Base-by-base conservation (phyloP, 2,797 vertebrate genomes). In the Geotrypetes seraphini region DNA sequence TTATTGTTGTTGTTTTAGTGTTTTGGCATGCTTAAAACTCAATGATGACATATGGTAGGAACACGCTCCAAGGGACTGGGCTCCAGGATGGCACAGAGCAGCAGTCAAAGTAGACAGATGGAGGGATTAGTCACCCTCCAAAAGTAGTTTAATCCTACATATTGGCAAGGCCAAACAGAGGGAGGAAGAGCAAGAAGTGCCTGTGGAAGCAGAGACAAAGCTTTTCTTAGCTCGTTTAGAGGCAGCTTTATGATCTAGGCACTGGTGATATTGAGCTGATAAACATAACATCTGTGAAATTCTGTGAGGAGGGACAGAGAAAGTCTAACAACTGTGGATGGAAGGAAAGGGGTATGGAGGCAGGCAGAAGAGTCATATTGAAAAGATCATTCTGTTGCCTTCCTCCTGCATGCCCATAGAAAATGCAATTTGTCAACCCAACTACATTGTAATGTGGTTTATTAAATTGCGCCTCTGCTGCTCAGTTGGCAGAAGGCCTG, bases 101-200 rank as follows among this genome's bases (percentile, higher is more conserved):
- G 69, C 72, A 69, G 67, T 68, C 71, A 73, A 75, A 69, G 57
- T 70, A 82, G 85, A 87, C 86, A 91, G 90, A 90, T 92, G 87
- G 87, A 63, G 53, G 76, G 78, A 86, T n/a, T 83, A 61, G 73
- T 85, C 78, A 75, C 77, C 80, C 78, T 86, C 75, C 61, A 84
- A 78, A 71, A 77, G 69, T 50, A 78, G 66, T 75, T 75, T 69
- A 73, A 73, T 69, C 74, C 77, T 65, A 32, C 50, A 39, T 53
- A 26, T 53, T 75, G 77, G 69, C 66, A 70, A 40, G 8, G 51
- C 44, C 7, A 6, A n/a, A n/a, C 50, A 9, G 32, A 50, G 43
- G 36, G 47, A 41, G 40, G n/a, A n/a, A 39, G 31, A 43, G 44
- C 21, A 40, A 43, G 36, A 41, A 58, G 57, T 33, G 50, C 58